Percentiles rank a stretch among this genome's conserved stretches.
Conservation (phyloP, 1,140 invertebrate species). For the Drosophila navojoa region DNA sequence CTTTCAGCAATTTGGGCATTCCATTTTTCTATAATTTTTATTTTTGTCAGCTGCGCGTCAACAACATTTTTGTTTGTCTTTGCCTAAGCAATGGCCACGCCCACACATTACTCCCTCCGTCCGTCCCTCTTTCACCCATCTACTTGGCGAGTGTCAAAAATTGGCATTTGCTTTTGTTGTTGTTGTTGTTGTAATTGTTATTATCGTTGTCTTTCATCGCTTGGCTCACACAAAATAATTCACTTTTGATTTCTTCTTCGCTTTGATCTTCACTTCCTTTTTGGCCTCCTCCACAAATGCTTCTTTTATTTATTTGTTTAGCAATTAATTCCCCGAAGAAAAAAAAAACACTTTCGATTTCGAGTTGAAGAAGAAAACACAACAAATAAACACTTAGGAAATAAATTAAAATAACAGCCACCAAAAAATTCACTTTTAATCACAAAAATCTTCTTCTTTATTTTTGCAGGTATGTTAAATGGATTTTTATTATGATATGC, state of each 20-base stretch:
- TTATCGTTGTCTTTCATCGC: constrained; percentile 2
- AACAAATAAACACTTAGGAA: background rate
- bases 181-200: constrained; percentile 19
- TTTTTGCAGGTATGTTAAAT: constrained; percentile 64
- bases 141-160: constrained; percentile 48
- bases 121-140: background rate
- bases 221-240: constrained; percentile 19
- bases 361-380: background rate
- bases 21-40: constrained; percentile 22
- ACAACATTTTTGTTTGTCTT: constrained; percentile 41
- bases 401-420: background rate
- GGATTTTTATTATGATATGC: background rate
- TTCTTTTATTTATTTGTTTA: constrained; percentile 60
- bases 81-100: constrained; percentile 24
- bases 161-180: constrained; percentile 23
- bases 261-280: constrained; percentile 53
- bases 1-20: constrained; percentile 36
- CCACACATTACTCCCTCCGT: background rate
- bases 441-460: constrained; percentile 34
- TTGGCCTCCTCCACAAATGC: constrained; percentile 14
- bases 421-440: constrained; percentile 53
- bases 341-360: constrained; percentile 47
- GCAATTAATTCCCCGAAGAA: constrained; percentile 41
- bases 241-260: constrained; percentile 39
- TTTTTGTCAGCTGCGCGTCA: constrained; percentile 24